Percentiles rank a stretch among this genome's conserved stretches.
Evolutionary conservation across 2,797 vertebrate species (phyloP).

Genomic region (Periparus ater): DNA sequence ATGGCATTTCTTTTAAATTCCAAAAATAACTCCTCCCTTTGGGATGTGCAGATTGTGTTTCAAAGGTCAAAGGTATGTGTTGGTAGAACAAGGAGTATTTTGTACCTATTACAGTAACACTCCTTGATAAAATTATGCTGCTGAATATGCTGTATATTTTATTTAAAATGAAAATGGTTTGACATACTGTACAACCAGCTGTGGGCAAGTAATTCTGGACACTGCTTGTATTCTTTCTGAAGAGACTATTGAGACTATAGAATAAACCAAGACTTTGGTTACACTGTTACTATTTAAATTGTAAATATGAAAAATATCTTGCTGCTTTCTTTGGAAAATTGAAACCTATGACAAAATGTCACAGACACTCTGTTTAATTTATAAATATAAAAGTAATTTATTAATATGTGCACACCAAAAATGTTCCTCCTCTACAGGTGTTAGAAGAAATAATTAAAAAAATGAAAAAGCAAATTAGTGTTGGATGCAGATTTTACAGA

Average conservation of each 20-base stretch:
- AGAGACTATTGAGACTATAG: not conserved
- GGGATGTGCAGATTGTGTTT: not conserved
- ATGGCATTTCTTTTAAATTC: not conserved
- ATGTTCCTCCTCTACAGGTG: not conserved
- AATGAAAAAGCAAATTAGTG: not conserved
- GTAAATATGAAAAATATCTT: not conserved
- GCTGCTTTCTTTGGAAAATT: not conserved
- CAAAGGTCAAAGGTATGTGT: not conserved
- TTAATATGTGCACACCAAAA: not conserved
- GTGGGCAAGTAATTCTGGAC: not conserved
- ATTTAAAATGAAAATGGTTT: not conserved
- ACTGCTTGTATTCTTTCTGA: not conserved
- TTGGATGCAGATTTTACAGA: not conserved
- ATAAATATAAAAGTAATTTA: not conserved
- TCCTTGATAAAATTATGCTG: not conserved
- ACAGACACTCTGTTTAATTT: not conserved
- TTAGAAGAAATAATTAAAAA: not conserved
- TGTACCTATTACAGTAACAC: not conserved
- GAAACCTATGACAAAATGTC: not conserved
- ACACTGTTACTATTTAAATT: not conserved
- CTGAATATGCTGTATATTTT: not conserved
- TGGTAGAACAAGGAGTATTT: not conserved
- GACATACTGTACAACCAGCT: not conserved
- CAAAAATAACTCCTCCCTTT: not conserved
- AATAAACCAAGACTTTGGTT: not conserved